phyloP scores from a whole-genome alignment of 2,113 vertebrate genomes.

The Plotosus lineatus region DNA sequence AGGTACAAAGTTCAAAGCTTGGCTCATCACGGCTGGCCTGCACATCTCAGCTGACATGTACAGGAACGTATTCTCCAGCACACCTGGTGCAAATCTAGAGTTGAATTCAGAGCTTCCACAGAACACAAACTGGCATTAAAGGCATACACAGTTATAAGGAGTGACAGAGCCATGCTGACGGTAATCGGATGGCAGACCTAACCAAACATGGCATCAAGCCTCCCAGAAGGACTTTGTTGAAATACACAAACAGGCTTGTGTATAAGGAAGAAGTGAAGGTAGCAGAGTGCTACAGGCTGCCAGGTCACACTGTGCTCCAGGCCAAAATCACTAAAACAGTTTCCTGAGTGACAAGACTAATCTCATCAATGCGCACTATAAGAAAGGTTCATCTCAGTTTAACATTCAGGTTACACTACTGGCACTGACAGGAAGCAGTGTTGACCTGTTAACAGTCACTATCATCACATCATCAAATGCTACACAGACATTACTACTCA shows the following conservation, averaged over 20 bases:
- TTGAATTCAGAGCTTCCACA: conserved; percentile 64
- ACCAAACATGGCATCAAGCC: conserved; percentile 46
- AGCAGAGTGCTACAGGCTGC: conserved; percentile 68
- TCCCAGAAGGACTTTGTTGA: conserved; percentile 36
- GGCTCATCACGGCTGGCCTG: conserved; percentile 31
- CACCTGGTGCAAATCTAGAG: conserved; percentile 67
- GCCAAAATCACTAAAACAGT: conserved; percentile 70
- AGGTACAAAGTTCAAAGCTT: conserved; percentile 22
- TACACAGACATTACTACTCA: background rate
- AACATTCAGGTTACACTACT: conserved; percentile 44
- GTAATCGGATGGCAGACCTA: conserved; percentile 27
- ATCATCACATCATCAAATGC: background rate
- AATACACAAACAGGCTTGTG: conserved; percentile 25
- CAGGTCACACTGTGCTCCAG: conserved; percentile 55
- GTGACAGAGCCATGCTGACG: conserved; percentile 62
- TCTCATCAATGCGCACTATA: conserved; percentile 62
- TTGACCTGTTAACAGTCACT: conserved; percentile 11
- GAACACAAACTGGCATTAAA: conserved; percentile 71
- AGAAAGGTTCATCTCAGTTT: conserved; percentile 46
- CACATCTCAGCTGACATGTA: conserved; percentile 60
- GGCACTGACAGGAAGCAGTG: conserved; percentile 22
- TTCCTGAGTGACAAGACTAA: conserved; percentile 75
- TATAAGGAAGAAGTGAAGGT: conserved; percentile 55
- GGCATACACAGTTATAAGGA: conserved; percentile 54
- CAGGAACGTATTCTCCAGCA: conserved; percentile 68